Evolutionary conservation across 2,797 vertebrate genomes (phyloP).

Genomic region (Gymnothorax javanicus): DNA sequence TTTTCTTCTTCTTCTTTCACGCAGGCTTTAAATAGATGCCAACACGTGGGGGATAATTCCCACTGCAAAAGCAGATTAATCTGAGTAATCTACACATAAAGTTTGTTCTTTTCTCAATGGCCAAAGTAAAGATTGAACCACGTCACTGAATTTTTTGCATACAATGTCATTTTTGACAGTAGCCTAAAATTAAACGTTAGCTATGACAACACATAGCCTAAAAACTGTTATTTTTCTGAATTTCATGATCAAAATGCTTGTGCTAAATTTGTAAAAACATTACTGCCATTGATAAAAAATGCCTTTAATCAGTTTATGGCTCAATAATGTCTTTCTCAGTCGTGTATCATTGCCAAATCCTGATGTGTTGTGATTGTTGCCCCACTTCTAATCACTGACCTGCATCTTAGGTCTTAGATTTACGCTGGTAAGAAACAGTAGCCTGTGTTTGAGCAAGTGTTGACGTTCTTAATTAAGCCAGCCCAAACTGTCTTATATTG

Average conservation of each 20-base stretch:
- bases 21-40: slow-evolving; percentile 23
- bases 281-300: background rate
- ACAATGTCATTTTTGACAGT: background rate
- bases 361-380: background rate
- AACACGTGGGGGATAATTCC: slow-evolving; percentile 38
- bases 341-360: background rate
- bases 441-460: background rate
- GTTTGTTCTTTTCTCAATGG: background rate
- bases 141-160: background rate
- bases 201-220: background rate
- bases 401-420: background rate
- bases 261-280: background rate
- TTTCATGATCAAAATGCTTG: background rate
- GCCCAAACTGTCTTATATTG: background rate
- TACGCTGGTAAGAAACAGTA: background rate
- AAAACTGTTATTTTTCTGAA: background rate
- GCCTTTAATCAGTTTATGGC: background rate
- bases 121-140: slow-evolving; percentile 7
- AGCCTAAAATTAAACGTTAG: background rate
- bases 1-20: background rate
- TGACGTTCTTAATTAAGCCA: background rate
- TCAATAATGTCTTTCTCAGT: background rate
- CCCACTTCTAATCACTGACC: background rate
- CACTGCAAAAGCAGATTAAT: slow-evolving; percentile 24
- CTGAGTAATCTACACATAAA: slow-evolving; percentile 13